phyloP scores from a whole-genome alignment of 2,797 vertebrate species.

The Periophthalmus magnuspinnatus region DNA sequence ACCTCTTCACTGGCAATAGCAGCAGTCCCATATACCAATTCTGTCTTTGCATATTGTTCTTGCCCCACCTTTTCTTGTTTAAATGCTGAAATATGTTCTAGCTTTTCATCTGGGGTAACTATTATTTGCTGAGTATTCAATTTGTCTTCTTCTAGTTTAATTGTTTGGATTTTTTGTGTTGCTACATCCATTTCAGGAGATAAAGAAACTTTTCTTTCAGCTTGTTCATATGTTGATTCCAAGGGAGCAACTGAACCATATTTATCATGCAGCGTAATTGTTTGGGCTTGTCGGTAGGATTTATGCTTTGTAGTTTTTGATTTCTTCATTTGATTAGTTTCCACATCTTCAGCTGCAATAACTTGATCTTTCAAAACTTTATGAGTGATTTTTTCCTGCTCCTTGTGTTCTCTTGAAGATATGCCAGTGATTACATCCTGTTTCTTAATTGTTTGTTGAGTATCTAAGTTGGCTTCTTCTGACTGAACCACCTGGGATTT shows the following conservation, averaged over 20 bases:
- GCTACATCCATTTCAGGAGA: constrained; percentile 8
- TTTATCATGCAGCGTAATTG: constrained; percentile 16
- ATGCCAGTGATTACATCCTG: neutral
- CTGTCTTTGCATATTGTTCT: neutral
- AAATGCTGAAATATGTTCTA: neutral
- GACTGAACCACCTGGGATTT: neutral
- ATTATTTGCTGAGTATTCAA: neutral
- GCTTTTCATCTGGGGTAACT: neutral
- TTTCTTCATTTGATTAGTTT: neutral
- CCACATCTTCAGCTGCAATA: neutral
- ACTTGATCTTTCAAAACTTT: neutral
- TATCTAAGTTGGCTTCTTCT: neutral
- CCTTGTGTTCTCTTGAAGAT: neutral
- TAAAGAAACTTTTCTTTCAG: neutral
- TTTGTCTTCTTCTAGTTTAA: neutral
- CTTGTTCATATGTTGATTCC: neutral
- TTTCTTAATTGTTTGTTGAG: neutral
- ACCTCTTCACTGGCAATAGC: neutral
- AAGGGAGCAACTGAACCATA: constrained; percentile 15
- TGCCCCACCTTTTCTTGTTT: neutral
- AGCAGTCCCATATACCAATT: neutral
- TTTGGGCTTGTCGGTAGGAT: constrained; percentile 13
- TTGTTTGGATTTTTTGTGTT: neutral
- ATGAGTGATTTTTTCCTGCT: neutral
- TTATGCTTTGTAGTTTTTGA: neutral